Conservation (phyloP, 2,888 invertebrate species). For the Cataglyphis altisquamis region DNA sequence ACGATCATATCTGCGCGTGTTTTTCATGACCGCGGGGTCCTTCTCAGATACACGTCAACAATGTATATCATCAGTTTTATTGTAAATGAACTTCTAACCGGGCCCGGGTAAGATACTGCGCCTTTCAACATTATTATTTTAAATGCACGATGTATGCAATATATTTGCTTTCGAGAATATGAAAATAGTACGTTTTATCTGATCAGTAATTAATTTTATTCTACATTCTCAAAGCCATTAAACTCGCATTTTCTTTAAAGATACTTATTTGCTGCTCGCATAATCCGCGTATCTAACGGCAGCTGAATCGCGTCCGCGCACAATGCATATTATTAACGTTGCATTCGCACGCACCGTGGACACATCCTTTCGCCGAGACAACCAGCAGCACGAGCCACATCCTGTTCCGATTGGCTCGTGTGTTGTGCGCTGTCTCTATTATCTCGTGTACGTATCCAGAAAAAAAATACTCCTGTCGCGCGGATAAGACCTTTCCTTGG, state of each 20-base stretch:
- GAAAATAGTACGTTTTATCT: constrained; percentile 10
- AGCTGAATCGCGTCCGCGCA: constrained; percentile 4
- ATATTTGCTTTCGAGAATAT: background rate
- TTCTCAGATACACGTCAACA: background rate
- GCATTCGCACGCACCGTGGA: constrained; percentile 33
- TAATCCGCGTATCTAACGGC: background rate
- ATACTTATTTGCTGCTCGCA: background rate
- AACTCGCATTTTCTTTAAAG: background rate
- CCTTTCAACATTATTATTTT: background rate
- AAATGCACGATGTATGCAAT: background rate
- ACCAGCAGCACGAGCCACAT: constrained; percentile 43
- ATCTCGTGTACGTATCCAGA: constrained; percentile 13
- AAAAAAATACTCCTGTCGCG: constrained; percentile 37
- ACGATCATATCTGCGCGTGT: constrained; percentile 16
- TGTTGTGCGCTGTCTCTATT: constrained; percentile 7
- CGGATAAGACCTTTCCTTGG: constrained; percentile 44
- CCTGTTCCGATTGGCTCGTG: constrained; percentile 37
- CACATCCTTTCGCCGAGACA: constrained; percentile 42
- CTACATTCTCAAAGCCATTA: background rate
- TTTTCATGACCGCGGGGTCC: constrained; percentile 13
- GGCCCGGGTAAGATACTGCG: background rate
- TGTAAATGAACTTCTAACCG: background rate
- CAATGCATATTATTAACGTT: constrained; percentile 41
- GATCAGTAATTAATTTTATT: constrained; percentile 9
- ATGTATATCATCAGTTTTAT: constrained; percentile 16